A percentile compares a stretch with the other conserved stretches of the same genome.
These are phyloP conservation scores for Rhinoderma darwinii DNA, from an alignment of 2,113 vertebrate genomes.

Conservation along the genomic window DNA sequence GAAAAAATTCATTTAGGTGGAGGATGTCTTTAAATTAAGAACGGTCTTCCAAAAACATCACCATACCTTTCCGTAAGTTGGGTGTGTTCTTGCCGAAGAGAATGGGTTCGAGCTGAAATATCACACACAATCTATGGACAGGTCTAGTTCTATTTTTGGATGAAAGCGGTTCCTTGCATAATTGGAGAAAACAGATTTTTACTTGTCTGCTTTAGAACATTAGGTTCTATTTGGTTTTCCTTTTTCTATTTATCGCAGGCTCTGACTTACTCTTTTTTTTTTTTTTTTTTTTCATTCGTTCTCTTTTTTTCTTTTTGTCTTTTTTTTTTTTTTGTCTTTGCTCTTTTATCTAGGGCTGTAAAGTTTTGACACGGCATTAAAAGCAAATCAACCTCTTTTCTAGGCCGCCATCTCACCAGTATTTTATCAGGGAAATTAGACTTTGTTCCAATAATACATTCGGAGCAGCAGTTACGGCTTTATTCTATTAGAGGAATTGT, in stretches of 20 bases:
- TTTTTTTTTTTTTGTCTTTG: background rate
- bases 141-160: too few relatives aligned
- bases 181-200: too few relatives aligned
- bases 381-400: background rate
- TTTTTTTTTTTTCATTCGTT: background rate
- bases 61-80: too few relatives aligned
- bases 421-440: background rate
- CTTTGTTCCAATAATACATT: slow-evolving; percentile 14
- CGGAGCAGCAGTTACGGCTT: background rate
- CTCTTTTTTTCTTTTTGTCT: background rate
- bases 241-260: background rate
- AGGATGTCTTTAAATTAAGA: background rate
- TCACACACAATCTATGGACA: too few relatives aligned
- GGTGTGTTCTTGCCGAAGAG: too few relatives aligned
- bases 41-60: too few relatives aligned
- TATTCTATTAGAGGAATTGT: background rate
- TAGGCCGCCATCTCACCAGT: background rate
- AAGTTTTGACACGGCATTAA: background rate
- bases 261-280: background rate
- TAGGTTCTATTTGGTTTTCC: background rate
- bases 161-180: too few relatives aligned
- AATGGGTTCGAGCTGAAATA: too few relatives aligned
- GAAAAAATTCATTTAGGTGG: background rate
- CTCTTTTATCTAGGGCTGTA: background rate
- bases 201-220: background rate